Evolutionary conservation across 2,888 invertebrate genomes (phyloP).

Genomic region (Agrypnus murinus): DNA sequence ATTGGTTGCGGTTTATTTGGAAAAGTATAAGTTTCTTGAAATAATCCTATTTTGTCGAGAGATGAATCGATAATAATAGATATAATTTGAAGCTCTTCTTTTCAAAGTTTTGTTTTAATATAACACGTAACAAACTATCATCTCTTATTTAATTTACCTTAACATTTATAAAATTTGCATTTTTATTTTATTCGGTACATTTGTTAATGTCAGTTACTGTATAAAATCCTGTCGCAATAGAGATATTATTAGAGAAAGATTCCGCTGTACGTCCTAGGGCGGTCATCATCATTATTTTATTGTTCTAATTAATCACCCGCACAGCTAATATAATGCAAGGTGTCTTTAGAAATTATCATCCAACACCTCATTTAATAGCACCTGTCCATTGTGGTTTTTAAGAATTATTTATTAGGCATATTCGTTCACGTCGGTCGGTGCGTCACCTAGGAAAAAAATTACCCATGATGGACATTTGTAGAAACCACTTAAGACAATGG

Average conservation of each 20-base stretch:
- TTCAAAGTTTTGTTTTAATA: not conserved
- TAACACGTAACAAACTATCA: not conserved
- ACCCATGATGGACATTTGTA: not conserved
- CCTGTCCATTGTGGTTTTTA: conserved; percentile 41
- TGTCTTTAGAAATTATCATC: conserved; percentile 32
- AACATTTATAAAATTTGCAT: not conserved
- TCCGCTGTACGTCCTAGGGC: conserved; percentile 33
- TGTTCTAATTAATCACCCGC: conserved; percentile 36
- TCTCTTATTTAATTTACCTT: not conserved
- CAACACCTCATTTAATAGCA: conserved; percentile 31
- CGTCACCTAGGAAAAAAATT: conserved; percentile 7
- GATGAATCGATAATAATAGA: no score
- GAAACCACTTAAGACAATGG: conserved; percentile 25
- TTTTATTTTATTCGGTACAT: not conserved
- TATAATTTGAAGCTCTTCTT: no score
- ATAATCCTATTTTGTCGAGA: not conserved
- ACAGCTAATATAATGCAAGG: conserved; percentile 31
- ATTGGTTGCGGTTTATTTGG: not conserved
- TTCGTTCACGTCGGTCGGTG: conserved; percentile 22
- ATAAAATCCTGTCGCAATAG: conserved; percentile 10
- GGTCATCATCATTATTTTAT: conserved; percentile 35
- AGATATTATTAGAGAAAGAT: conserved; percentile 21
- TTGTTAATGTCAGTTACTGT: not conserved
- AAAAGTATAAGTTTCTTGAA: not conserved
- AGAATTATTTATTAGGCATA: conserved; percentile 38